A percentile compares a stretch with the other conserved stretches of the same genome.
Evolutionary conservation across 2,888 invertebrate species (phyloP).

Genomic region (Hyppa rectilinea): DNA sequence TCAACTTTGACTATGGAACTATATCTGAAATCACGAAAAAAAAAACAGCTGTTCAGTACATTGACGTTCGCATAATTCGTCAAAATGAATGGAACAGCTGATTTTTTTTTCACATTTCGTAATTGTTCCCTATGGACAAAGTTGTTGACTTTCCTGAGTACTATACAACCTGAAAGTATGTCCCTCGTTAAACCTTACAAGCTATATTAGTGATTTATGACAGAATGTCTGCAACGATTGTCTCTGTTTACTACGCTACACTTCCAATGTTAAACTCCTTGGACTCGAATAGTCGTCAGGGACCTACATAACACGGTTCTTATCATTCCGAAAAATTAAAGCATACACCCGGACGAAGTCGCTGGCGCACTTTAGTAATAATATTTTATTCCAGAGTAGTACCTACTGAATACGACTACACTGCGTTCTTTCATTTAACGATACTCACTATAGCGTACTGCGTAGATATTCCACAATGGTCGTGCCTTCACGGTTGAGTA

Average conservation of each 20-base stretch:
- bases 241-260: neutral
- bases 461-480: conserved; percentile 34
- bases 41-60: too few species aligned
- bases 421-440: conserved; percentile 18
- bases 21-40: too few species aligned
- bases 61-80: too few species aligned
- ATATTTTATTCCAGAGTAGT: neutral
- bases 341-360: neutral
- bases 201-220: too few species aligned
- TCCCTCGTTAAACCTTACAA: too few species aligned
- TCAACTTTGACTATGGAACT: too few species aligned
- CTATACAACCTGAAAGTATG: too few species aligned
- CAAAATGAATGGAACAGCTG: too few species aligned
- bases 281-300: neutral
- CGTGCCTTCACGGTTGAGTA: conserved; percentile 43
- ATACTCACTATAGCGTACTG: conserved; percentile 22
- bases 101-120: too few species aligned
- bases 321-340: conserved; percentile 1
- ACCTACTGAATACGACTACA: neutral
- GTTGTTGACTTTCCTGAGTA: too few species aligned
- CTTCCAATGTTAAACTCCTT: neutral
- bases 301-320: neutral
- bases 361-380: neutral
- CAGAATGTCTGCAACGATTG: too few species aligned
- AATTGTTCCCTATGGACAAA: too few species aligned